Evolutionary conservation across 2,113 vertebrate genomes (phyloP), one percentile per base, ranked within the genome.

Genomic region (Plotosus lineatus): DNA sequence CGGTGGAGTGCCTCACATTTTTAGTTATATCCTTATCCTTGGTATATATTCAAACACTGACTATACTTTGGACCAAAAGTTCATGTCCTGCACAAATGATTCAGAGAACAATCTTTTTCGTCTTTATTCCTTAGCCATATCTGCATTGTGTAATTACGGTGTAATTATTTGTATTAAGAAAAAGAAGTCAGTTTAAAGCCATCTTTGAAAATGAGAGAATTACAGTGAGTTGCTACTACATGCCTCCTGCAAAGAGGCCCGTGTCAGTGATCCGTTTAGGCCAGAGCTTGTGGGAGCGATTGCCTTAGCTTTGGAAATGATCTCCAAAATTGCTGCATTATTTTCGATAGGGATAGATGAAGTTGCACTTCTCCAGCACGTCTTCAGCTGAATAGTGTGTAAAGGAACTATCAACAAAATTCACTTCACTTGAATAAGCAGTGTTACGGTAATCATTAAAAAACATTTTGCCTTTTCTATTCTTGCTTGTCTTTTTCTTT

Each of bases 171-270:
- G n/a, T n/a, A n/a, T n/a, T n/a, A n/a, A n/a, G n/a, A n/a, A n/a
- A n/a, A n/a, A 50, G 4, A 50, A 51, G 6, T 40, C 6, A 51
- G 2, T 51, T 77, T 56, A 36, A 44, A 2, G 8, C 26, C 48
- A 17, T 31, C 15, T 48, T 19, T 14, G 44, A 72, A 69, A 73
- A 73, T 51, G 2, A 51, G 36, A n/a, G n/a, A n/a, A n/a, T n/a
- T n/a, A n/a, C n/a, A n/a, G n/a, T n/a, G n/a, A n/a, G n/a, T n/a
- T n/a, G n/a, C n/a, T n/a, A n/a, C n/a, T n/a, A n/a, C n/a, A n/a
- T n/a, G n/a, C n/a, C n/a, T n/a, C n/a, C n/a, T n/a, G 38, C 50
- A 48, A 42, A 80, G 65, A 72, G 33, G 23, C 71, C 44, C 58
- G 4, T 44, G 38, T 55, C 38, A 68, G 44, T 33, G 38, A 76